Evolutionary conservation across 2,113 vertebrate genomes (phyloP), one percentile per base, ranked within the genome.

Genomic region (Tachycineta bicolor): DNA sequence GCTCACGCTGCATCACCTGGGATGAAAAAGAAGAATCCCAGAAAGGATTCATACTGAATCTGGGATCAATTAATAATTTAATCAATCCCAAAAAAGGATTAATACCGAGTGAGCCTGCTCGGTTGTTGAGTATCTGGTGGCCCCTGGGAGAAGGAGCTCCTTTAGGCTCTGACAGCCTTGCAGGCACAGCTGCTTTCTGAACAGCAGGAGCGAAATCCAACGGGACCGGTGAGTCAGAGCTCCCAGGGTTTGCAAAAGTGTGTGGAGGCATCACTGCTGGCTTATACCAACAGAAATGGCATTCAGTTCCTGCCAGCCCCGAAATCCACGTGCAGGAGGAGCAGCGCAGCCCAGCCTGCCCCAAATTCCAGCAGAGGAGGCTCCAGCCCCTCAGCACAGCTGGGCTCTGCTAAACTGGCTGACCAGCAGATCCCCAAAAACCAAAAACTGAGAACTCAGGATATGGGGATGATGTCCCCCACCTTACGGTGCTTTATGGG

Each of bases 401-500:
- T 77, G 39, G n/a, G 18, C 39, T 58, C 50, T 65, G 14, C 25
- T 68, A 8, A 65, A 28, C 33, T 9, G 63, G 52, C 12, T 49
- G 37, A 16, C 5, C 31, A 76, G 29, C 25, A 76, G 49, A 31
- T 34, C 24, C 44, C 74, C 64, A n/a, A 69, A 59, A 76, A 50
- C 20, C 31, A 65, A 39, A 67, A 76, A 2, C 2, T 2, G 23
- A 14, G 14, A 12, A 17, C 14, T 73, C 70, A 43, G 49, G 53
- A 22, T 6, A 7, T 6, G 31, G 17, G 37, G 20, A 46, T 64
- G 60, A 23, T 29, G 47, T 15, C 13, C 26, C 18, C 13, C 10
- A 26, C 8, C 5, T 46, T 22, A n/a, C 0, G 0, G 17, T 44
- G 56, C 24, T 69, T 29, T 50, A 20, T 29, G 3, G 14, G 28